Base-by-base conservation (phyloP, 2,888 invertebrate species). In the Drosophila leonis region DNA sequence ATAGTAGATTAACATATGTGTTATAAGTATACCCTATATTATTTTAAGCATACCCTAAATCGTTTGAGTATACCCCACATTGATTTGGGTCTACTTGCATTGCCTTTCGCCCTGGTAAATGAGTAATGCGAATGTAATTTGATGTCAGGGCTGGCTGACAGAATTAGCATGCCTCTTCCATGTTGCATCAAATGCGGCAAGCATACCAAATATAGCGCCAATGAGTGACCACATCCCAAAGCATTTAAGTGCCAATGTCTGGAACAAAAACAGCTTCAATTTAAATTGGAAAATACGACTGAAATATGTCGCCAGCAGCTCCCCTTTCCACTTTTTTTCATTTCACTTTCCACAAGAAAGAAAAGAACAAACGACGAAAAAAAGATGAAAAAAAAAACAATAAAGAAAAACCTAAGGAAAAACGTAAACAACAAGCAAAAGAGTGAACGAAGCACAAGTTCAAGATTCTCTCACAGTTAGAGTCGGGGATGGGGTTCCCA, bases 371-470 rank as follows among this genome's bases (percentile, higher is more conserved):
- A 49, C 49, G 49, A 31, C 49, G 9, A 51, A 65, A 44, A 39
- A n/a, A 24, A 27, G 15, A 9, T 56, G 69, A 61, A 64, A 37
- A n/a, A 44, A 52, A 55, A 42, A 72, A 33, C 66, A 56, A 51
- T 42, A 6, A 62, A 70, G 46, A 61, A 54, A 65, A 48, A 62
- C 65, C 73, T 55, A 68, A 60, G 54, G 61, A 67, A 71, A 83
- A 73, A 84, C 72, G 79, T 85, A 89, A 83, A 87, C 84, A 89
- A 88, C 55, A 57, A 37, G 42, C 63, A 74, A 88, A 87, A 89
- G 85, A 89, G 79, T 89, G 74, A 80, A 82, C 72, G 80, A 48
- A 41, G 80, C 77, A 83, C 90, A 91, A 91, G 90, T 91, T 91
- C 90, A 91, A 91, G 90, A 90, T 86, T 90, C 89, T 90, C 82